A percentile compares a stretch with the other conserved stretches of the same genome.
Evolutionary conservation across 2,113 vertebrate species (phyloP).

Genomic region (Aplodontia rufa): DNA sequence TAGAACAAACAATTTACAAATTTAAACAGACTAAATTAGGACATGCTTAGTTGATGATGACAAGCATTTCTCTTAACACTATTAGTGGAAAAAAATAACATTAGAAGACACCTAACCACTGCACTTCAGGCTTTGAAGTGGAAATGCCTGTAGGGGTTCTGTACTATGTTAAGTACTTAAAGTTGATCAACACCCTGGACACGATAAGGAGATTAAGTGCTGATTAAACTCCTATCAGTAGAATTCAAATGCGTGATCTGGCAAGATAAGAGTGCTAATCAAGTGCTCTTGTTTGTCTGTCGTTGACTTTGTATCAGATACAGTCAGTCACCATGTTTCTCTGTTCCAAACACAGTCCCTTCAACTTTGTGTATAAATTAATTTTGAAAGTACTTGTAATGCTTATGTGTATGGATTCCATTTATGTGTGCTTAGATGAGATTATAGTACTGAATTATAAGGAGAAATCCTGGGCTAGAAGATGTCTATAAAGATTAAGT

Average conservation of each 20-base stretch:
- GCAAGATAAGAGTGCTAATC: slow-evolving; percentile 82
- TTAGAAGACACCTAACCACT: slow-evolving; percentile 77
- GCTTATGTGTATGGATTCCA: slow-evolving; percentile 67
- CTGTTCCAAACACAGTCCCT: slow-evolving; percentile 77
- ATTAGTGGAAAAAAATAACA: slow-evolving; percentile 83
- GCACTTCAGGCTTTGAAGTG: slow-evolving; percentile 83
- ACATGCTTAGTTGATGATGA: slow-evolving; percentile 50
- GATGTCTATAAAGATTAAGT: slow-evolving; percentile 84
- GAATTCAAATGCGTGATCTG: slow-evolving; percentile 86
- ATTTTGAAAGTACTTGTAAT: slow-evolving; percentile 73
- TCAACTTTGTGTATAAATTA: slow-evolving; percentile 79
- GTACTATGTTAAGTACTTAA: slow-evolving; percentile 85
- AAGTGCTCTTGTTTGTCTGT: slow-evolving; percentile 81
- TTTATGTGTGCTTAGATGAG: slow-evolving; percentile 80
- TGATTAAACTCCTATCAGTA: slow-evolving; percentile 90
- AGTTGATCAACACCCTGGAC: slow-evolving; percentile 84
- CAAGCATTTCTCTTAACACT: slow-evolving; percentile 71
- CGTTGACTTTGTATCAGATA: slow-evolving; percentile 84
- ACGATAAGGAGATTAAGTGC: slow-evolving; percentile 89
- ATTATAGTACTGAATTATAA: slow-evolving; percentile 78
- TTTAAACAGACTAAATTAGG: slow-evolving; percentile 9
- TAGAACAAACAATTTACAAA: slow-evolving; percentile 33
- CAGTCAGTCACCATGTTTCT: slow-evolving; percentile 81
- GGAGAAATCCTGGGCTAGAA: slow-evolving; percentile 79
- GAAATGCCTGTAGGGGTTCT: slow-evolving; percentile 82